A percentile compares a stretch with the other conserved stretches of the same genome.
Evolutionary conservation across 2,888 invertebrate genomes (phyloP).

Genomic region (Ophonus ardosiacus): DNA sequence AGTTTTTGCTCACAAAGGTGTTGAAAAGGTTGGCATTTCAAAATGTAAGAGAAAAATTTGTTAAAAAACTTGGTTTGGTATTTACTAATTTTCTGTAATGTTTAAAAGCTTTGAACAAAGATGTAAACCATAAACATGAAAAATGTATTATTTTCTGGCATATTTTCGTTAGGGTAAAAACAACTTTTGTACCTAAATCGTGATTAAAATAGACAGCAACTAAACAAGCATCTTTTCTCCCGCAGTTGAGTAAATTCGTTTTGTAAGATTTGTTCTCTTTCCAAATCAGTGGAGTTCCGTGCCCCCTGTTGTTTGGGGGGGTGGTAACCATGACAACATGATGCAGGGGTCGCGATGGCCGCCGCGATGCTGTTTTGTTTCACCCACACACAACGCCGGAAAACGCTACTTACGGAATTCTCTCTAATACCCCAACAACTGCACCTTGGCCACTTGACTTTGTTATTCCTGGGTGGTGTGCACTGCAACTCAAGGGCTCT

Average conservation of each 20-base stretch:
- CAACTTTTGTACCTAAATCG: too few relatives aligned
- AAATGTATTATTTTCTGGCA: too few relatives aligned
- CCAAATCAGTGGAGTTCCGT: not conserved
- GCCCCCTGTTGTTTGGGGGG: not conserved
- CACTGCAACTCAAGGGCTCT: not conserved
- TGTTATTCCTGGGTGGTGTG: not conserved
- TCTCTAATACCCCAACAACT: slow-evolving; percentile 16
- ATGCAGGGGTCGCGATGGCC: slow-evolving; percentile 23
- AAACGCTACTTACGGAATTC: slow-evolving; percentile 1
- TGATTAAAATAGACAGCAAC: too few relatives aligned
- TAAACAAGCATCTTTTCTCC: too few relatives aligned
- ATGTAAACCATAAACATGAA: too few relatives aligned
- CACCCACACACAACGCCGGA: slow-evolving; percentile 5
- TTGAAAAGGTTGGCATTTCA: too few relatives aligned
- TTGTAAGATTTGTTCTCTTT: not conserved
- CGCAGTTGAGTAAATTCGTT: not conserved
- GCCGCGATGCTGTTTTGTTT: slow-evolving; percentile 36
- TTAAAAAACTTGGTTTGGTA: too few relatives aligned
- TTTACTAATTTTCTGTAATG: too few relatives aligned
- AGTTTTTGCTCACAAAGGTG: too few relatives aligned
- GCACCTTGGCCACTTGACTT: not conserved
- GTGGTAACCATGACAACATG: slow-evolving; percentile 4
- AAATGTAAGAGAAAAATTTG: too few relatives aligned
- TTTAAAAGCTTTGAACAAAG: too few relatives aligned
- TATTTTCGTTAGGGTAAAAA: too few relatives aligned